Conservation (phyloP, 1,140 invertebrate species). For the Leptinotarsa undecemlineata region DNA sequence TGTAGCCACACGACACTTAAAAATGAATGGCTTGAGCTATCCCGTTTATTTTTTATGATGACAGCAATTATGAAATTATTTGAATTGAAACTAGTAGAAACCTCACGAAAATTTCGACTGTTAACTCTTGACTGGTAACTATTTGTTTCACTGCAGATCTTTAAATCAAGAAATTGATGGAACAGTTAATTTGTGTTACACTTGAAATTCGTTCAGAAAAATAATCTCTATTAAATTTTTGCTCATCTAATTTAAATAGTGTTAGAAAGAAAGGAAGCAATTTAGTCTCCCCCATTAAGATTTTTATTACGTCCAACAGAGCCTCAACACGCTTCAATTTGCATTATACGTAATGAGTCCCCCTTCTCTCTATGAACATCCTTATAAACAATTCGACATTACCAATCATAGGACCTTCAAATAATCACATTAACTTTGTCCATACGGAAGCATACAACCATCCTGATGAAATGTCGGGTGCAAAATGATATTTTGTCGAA, state of each 20-base stretch:
- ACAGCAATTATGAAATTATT: constrained; percentile 6
- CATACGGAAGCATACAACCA: too few species aligned
- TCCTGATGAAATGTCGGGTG: too few species aligned
- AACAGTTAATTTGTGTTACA: too few species aligned
- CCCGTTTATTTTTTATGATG: constrained; percentile 5
- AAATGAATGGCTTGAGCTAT: constrained; percentile 1
- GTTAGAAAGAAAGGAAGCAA: neutral
- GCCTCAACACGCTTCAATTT: neutral
- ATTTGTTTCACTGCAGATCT: too few species aligned
- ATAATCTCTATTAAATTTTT: too few species aligned
- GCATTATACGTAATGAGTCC: neutral
- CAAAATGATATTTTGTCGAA: too few species aligned
- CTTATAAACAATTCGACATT: constrained; percentile 3
- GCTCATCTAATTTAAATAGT: too few species aligned
- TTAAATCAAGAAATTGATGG: too few species aligned
- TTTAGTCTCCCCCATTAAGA: neutral
- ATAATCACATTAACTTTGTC: neutral
- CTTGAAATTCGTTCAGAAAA: too few species aligned
- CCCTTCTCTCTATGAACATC: neutral
- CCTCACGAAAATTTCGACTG: too few species aligned
- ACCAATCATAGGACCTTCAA: neutral
- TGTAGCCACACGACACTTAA: constrained; percentile 4
- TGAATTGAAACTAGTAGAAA: neutral
- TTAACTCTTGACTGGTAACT: too few species aligned
- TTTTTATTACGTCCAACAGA: constrained; percentile 3